Conservation (phyloP, 2,113 vertebrate genomes). For the Peromyscus maniculatus region DNA sequence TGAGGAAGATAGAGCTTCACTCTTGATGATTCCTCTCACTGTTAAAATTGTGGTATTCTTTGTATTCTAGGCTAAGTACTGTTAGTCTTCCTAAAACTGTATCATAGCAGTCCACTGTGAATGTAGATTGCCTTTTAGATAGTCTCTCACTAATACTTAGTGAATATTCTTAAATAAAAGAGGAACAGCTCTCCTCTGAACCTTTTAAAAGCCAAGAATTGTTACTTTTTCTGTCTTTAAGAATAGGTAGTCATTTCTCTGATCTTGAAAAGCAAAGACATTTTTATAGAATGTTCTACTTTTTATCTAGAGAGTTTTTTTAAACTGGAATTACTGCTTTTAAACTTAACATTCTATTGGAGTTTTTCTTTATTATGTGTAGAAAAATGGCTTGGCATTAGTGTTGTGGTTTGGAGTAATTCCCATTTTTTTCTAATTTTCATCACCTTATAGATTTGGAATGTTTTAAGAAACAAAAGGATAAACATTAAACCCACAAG, state of each 20-base stretch:
- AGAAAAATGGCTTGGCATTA: conserved; percentile 18
- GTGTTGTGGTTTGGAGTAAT: neutral
- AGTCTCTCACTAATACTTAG: neutral
- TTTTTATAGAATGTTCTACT: conserved; percentile 10
- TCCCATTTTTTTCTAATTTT: neutral
- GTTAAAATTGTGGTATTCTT: conserved; percentile 23
- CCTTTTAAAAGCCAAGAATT: conserved; percentile 40
- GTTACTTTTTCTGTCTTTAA: conserved; percentile 50
- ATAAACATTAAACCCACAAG: conserved; percentile 21
- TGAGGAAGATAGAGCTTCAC: conserved; percentile 54
- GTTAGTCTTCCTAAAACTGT: neutral
- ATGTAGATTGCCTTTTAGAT: neutral
- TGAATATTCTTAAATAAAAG: conserved; percentile 14
- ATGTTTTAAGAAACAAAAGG: conserved; percentile 62
- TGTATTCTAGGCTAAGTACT: neutral
- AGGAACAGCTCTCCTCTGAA: conserved; percentile 17
- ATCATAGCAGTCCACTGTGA: neutral
- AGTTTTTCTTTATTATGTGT: conserved; percentile 24
- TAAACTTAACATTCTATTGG: neutral
- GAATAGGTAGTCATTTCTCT: neutral
- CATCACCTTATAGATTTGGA: neutral
- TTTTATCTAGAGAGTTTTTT: neutral
- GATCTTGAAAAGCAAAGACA: neutral
- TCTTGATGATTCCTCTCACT: conserved; percentile 42
- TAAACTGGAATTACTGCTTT: conserved; percentile 25